A percentile compares a stretch with the other conserved stretches of the same genome.
phyloP scores from a whole-genome alignment of 2,888 invertebrate species.

The Celastrina argiolus region DNA sequence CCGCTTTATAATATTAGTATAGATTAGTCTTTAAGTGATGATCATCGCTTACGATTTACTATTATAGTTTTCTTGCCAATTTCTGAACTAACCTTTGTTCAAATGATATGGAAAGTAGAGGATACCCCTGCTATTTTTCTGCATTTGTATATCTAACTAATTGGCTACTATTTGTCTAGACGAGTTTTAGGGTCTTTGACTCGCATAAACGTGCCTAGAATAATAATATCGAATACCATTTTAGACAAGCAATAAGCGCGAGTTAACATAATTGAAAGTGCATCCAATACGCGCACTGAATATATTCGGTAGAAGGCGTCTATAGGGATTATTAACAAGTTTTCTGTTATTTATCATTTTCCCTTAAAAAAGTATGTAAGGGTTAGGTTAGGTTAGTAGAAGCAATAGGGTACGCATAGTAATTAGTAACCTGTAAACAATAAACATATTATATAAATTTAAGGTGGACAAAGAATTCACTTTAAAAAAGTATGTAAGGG shows the following conservation, averaged over 20 bases:
- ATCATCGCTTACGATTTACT: no score
- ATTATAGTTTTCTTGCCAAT: no score
- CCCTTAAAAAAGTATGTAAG: no score
- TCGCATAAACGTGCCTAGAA: not conserved
- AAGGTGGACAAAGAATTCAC: not conserved
- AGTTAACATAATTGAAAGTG: constrained; percentile 14
- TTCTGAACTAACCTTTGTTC: no score
- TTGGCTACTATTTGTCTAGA: not conserved
- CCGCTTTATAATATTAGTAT: no score
- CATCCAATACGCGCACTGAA: not conserved
- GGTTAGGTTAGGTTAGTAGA: no score
- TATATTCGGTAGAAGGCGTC: no score
- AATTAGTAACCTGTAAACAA: no score
- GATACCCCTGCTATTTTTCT: not conserved
- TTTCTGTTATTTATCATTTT: no score
- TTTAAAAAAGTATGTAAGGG: not conserved
- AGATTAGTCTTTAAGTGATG: no score
- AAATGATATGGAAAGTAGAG: no score
- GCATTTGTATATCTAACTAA: not conserved
- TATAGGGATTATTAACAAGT: not conserved
- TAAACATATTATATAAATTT: not conserved
- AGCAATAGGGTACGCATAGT: no score
- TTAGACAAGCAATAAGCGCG: not conserved
- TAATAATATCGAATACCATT: not conserved
- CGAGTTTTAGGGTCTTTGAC: not conserved